Evolutionary conservation across 2,797 vertebrate genomes (phyloP).

Genomic region (Intellagama lesueurii): DNA sequence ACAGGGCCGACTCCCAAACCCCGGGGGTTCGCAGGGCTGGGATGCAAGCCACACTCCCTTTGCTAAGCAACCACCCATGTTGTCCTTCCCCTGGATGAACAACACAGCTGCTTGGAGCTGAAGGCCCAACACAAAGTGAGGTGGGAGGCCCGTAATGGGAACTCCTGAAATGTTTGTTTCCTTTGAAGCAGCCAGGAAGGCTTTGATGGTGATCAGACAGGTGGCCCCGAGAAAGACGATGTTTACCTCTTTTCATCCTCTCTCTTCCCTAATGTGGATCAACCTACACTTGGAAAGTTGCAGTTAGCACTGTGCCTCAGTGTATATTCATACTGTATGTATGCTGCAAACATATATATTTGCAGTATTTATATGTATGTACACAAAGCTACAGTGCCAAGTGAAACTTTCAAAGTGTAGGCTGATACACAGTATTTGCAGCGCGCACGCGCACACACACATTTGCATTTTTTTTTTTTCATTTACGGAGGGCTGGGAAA

Average conservation of each 20-base stretch:
- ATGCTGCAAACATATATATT: too few species aligned
- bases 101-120: neutral
- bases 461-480: too few species aligned
- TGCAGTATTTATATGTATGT: too few species aligned
- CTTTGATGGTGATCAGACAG: neutral
- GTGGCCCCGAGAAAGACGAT: neutral
- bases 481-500: too few species aligned
- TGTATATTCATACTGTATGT: too few species aligned
- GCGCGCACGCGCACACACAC: too few species aligned
- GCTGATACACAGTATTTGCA: too few species aligned
- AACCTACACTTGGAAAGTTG: neutral
- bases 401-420: too few species aligned
- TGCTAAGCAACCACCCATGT: conserved; percentile 1
- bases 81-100: neutral
- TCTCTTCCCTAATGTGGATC: neutral
- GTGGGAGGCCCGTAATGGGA: neutral
- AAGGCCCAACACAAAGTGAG: neutral
- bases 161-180: neutral
- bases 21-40: neutral
- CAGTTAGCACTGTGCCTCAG: too few species aligned
- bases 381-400: too few species aligned
- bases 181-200: neutral
- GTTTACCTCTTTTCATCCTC: too few species aligned
- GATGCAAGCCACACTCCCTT: neutral
- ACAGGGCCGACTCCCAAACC: neutral